These are phyloP conservation scores for Caenorhabditis sp. DNA, from an alignment of 2,888 invertebrate species.

Conservation along the genomic window DNA sequence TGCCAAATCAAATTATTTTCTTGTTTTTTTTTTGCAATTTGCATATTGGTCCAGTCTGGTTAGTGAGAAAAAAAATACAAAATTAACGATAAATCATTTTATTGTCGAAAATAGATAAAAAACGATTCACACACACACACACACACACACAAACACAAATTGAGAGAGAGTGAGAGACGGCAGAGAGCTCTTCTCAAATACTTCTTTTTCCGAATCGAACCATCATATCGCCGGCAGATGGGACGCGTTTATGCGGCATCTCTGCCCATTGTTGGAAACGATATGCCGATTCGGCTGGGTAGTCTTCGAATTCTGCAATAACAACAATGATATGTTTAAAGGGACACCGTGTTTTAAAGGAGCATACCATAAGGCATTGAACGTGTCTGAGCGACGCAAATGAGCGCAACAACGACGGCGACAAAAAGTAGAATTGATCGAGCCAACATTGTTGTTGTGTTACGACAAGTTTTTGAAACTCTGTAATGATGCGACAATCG, in stretches of 20 bases:
- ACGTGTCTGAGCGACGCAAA: conserved; percentile 18
- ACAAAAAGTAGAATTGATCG: conserved; percentile 21
- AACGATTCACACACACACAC: no score
- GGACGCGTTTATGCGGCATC: conserved; percentile 33
- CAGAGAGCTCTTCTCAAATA: no score
- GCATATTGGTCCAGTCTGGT: no score
- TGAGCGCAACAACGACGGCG: conserved; percentile 23
- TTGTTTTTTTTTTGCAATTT: no score
- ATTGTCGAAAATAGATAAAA: no score
- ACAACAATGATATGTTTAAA: neutral
- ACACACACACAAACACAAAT: no score
- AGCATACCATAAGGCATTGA: conserved; percentile 29
- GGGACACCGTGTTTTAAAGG: neutral
- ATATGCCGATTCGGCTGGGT: conserved; percentile 21
- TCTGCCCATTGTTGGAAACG: conserved; percentile 39
- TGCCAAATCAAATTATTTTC: no score
- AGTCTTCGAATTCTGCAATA: conserved; percentile 23
- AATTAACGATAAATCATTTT: no score
- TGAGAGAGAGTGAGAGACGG: no score
- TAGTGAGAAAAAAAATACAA: no score
- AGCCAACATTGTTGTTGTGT: conserved; percentile 16
- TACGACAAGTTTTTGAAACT: neutral
- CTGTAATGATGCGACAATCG: neutral
- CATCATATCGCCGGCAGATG: conserved; percentile 42
- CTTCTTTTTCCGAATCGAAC: conserved; percentile 8